Evolutionary conservation across 1,140 invertebrate genomes (phyloP), one percentile per base, ranked within the genome.

Genomic region (Eulimnadia texana): DNA sequence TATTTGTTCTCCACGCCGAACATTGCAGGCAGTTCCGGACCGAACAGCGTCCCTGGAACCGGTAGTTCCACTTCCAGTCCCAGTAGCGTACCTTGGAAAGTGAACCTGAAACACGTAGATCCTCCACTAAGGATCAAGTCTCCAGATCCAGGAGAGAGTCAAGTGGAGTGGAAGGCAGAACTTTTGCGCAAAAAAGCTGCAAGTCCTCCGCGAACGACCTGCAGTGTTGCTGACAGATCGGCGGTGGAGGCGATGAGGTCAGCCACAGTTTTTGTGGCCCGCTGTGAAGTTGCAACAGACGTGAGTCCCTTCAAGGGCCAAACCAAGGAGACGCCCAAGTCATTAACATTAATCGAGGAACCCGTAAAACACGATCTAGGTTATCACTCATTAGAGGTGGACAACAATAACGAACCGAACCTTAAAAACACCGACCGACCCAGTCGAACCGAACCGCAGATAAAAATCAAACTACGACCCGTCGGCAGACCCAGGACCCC

Each of bases 51-150:
- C 55, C 23, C 28, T 58, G 16, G 55, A 58, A 33, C 20, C 23
- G 6, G 55, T n/a, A n/a, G 42, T 25, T 3, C 55, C 22, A 27
- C 55, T 54, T 20, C 20, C 6, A 58, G 29, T 47, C 13, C n/a
- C 55, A 16, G 28, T 58, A 11, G 50, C 9, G 24, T 54, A 0
- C 60, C 60, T 25, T 61, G 60, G 60, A 20, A 51, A 23, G 28
- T 61, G 13, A 50, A 61, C n/a, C 23, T 55, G 24, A 61, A 61
- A 54, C 60, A 42, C 23, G 60, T 61, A 6, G 60, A 61, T 24
- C 51, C 47, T 6, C 51, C 52, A 10, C 27, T 23, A 29, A 55
- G 29, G 53, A 42, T 55, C 10, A 3, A 33, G 3, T 61, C 60
- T 9, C 54, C 13, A 23, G 22, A 57, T 27, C 25, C 24, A 33